Base-by-base conservation (phyloP, 2,113 vertebrate species). In the Prunella himalayana region DNA sequence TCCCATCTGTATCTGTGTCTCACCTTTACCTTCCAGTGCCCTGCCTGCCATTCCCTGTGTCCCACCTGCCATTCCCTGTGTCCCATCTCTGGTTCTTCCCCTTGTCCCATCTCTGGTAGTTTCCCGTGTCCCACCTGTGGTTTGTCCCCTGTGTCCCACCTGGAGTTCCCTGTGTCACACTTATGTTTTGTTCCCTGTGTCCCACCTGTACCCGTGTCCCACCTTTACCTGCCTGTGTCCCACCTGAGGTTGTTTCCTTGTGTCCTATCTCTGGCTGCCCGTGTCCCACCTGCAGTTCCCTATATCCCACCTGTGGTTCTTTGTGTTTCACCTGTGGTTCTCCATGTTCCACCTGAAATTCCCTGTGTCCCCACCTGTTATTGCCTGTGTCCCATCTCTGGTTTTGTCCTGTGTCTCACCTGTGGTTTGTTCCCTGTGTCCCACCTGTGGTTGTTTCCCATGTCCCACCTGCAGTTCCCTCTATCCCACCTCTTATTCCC, bases 351-450 rank as follows among this genome's bases (percentile, higher is more conserved):
- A 50, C 10, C 23, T 30, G 7, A 35, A 24, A 59, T 42, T 41
- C 39, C 37, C 30, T 20, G 1, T 72, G 31, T 56, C 39, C 31
- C n/a, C n/a, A 37, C 5, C 10, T 9, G 1, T 7, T 3, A 3
- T 35, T 45, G 30, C 23, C 35, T 22, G 14, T 42, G 14, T 50
- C 45, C 45, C 45, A 39, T 6, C 27, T 30, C 10, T 12, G 2
- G 0, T n/a, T 41, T 28, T 21, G 10, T 35, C 25, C 18, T 5
- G 4, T 35, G 33, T 47, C 42, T 16, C 25, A 30, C 19, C 20
- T 4, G 5, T 14, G 31, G 12, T 14, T 56, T 3, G 3, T 25
- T 42, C 31, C 33, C 65, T 8, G 5, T 37, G n/a, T 70, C 47
- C 14, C 25, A n/a, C 20, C 54, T 15, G 6, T 37, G 37, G 37